Percentiles rank a stretch among this genome's conserved stretches.
Conservation (phyloP, 2,888 invertebrate genomes). For the Stictocephala bisonia region DNA sequence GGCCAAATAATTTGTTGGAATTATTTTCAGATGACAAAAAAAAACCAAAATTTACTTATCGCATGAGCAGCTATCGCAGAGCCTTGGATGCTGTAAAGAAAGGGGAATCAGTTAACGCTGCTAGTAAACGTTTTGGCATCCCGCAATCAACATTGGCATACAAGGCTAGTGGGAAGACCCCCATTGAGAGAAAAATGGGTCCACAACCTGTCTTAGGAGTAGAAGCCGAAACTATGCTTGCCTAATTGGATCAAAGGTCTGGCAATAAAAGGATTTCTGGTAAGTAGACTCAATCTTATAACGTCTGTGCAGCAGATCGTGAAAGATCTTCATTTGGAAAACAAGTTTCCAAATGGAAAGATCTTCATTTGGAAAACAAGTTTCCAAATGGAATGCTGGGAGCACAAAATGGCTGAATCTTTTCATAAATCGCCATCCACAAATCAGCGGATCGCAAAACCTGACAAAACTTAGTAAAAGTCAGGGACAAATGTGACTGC, state of each 20-base stretch:
- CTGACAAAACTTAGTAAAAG: no score
- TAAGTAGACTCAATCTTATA: neutral
- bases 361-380: no score
- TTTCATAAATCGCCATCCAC: neutral
- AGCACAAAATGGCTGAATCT: neutral
- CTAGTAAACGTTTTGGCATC: constrained; percentile 3
- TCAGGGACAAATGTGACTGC: constrained; percentile 58
- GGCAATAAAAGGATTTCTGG: neutral
- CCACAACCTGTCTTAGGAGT: neutral
- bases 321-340: neutral
- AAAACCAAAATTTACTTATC: neutral
- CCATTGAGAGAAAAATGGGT: constrained; percentile 2
- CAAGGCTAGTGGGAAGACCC: constrained; percentile 4
- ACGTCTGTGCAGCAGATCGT: constrained; percentile 8
- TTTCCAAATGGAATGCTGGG: no score
- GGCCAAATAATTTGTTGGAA: no score
- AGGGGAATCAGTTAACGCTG: neutral
- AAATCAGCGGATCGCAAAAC: constrained; percentile 49
- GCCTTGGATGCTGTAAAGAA: neutral
- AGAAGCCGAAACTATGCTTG: neutral
- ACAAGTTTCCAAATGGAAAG: no score
- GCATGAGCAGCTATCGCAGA: neutral
- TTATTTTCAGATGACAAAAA: no score
- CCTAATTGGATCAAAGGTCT: neutral
- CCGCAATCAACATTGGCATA: neutral